phyloP scores from a whole-genome alignment of 2,113 vertebrate genomes.

The Rhizomys pruinosus region DNA sequence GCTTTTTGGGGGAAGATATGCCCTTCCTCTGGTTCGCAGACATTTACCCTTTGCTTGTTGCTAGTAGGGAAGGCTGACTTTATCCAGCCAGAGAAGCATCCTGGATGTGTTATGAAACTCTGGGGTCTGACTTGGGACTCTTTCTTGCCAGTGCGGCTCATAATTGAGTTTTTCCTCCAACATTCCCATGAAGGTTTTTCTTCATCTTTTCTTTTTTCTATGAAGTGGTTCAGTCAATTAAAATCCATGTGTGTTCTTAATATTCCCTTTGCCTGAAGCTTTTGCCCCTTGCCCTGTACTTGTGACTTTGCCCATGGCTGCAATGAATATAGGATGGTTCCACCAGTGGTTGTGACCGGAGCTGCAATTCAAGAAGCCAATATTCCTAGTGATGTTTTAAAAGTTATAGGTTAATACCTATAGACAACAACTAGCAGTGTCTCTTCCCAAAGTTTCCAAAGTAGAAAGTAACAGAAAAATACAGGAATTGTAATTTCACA shows the following conservation, averaged over 20 bases:
- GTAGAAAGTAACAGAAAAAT: neutral
- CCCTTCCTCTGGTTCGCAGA: neutral
- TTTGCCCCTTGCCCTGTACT: neutral
- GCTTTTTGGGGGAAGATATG: neutral
- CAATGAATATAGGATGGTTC: neutral
- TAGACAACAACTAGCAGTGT: neutral
- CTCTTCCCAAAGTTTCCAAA: neutral
- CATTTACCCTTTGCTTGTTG: neutral
- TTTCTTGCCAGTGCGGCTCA: neutral
- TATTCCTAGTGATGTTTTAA: neutral
- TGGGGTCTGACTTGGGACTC: neutral
- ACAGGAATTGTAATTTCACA: neutral
- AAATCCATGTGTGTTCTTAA: neutral
- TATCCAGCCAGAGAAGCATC: neutral
- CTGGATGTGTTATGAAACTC: neutral
- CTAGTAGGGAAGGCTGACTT: neutral
- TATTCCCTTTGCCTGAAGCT: neutral
- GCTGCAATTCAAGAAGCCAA: neutral
- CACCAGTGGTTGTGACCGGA: neutral
- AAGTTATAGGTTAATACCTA: neutral
- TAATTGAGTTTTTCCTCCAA: neutral
- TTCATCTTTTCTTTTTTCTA: neutral
- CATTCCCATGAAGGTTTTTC: neutral
- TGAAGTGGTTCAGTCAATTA: neutral
- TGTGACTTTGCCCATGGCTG: conserved; percentile 6